Base-by-base conservation (phyloP, 2,113 vertebrate species). In the Cyphomyrus plagiostoma region DNA sequence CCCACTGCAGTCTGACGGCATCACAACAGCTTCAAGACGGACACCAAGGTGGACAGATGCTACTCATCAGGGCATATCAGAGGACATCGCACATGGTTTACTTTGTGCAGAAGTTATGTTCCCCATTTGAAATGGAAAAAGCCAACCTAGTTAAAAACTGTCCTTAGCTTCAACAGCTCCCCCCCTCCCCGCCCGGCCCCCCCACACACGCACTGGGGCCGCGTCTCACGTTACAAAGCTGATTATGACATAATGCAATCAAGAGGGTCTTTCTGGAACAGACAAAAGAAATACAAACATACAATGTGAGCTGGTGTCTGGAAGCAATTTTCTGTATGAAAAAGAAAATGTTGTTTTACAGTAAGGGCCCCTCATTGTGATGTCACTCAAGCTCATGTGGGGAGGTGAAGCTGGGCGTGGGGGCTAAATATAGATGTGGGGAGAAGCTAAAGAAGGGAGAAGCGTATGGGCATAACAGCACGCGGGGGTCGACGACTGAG, bases 271-370 rank as follows among this genome's bases (percentile, higher is more conserved):
- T 82, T 80, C 70, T 80, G 70, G 26, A 39, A n/a, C 26, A 39
- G 58, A 74, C 53, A 89, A 86, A 86, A 77, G 49, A 90, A 90
- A 90, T 17, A 90, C 87, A 89, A 23, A 74, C 46, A 35, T 52
- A 89, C 19, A 30, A 19, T 26, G 48, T 66, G 80, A 84, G 11
- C 39, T 62, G 85, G 58, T 13, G 35, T 90, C 89, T 90, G 89
- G 89, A 90, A 87, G 66, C 86, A 87, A 90, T 90, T 90, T 53
- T 42, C 26, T 15, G 39, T 87, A 90, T 74, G 48, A 70, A 87
- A 82, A 84, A 89, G 46, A 42, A 30, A 77, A 39, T 30, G 89
- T 85, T 89, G 23, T 74, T 26, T 46, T 52, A 86, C 15, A 23
- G 83, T 87, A 90, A 87, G 74, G 84, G 56, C 48, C 87, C 58